Percentiles rank a stretch among this genome's conserved stretches.
Evolutionary conservation across 2,113 vertebrate genomes (phyloP).

Genomic region (Tragulus kanchil): DNA sequence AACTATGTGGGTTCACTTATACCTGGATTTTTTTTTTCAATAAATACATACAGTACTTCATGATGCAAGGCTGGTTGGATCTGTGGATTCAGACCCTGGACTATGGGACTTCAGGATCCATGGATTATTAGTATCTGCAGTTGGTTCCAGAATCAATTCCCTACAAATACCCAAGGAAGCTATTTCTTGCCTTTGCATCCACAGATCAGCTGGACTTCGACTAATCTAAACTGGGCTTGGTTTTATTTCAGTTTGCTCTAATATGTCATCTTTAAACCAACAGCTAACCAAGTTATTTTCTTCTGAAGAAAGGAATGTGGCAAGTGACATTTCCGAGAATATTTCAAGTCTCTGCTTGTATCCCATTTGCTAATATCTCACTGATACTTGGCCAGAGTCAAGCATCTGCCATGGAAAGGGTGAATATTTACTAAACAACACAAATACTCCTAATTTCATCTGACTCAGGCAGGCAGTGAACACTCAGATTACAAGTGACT

Average conservation of each 20-base stretch:
- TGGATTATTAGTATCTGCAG: not conserved
- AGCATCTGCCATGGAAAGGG: not conserved
- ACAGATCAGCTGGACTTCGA: not conserved
- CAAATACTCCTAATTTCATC: not conserved
- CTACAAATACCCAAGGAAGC: not conserved
- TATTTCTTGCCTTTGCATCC: not conserved
- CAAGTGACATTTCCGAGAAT: not conserved
- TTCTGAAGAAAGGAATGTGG: not conserved
- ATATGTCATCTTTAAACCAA: not conserved
- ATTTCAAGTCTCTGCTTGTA: not conserved
- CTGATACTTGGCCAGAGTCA: not conserved
- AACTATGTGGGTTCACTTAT: not conserved
- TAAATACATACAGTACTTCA: not conserved
- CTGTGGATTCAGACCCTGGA: accelerated
- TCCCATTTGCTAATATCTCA: not conserved
- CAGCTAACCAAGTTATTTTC: not conserved
- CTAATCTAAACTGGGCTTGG: not conserved
- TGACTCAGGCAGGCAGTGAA: not conserved
- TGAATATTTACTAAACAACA: not conserved
- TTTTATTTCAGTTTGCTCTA: not conserved
- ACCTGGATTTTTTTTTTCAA: not conserved
- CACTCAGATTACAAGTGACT: not conserved
- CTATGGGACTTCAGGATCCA: not conserved
- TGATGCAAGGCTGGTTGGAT: not conserved
- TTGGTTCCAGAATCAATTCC: not conserved